These are phyloP conservation scores for Empidonax traillii DNA, from an alignment of 2,113 vertebrate species.

Conservation along the genomic window DNA sequence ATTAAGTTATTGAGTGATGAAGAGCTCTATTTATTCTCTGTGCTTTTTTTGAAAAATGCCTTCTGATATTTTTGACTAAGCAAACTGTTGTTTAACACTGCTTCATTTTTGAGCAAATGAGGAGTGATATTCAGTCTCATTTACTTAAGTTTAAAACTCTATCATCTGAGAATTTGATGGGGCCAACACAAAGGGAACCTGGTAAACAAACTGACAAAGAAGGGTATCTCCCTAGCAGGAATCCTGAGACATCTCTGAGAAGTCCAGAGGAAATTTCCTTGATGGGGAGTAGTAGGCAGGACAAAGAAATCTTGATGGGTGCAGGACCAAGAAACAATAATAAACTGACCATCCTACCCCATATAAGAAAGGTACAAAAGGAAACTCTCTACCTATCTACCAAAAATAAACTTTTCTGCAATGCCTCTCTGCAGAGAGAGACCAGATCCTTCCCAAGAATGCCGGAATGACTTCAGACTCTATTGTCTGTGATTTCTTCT, in stretches of 20 bases:
- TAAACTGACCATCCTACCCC: background rate
- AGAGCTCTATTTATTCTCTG: background rate
- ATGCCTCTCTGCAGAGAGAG: background rate
- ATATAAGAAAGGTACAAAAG: background rate
- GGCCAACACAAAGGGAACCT: no score
- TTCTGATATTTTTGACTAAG: background rate
- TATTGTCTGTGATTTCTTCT: background rate
- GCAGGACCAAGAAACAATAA: background rate
- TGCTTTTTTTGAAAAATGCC: background rate
- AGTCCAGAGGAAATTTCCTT: background rate
- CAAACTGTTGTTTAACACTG: background rate
- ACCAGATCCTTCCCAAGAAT: no score
- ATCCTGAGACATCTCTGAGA: background rate
- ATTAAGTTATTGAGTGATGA: background rate
- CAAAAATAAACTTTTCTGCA: background rate
- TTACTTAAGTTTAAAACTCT: background rate
- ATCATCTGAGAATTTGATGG: no score
- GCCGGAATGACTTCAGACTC: no score
- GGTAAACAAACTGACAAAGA: background rate
- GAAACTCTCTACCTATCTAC: background rate
- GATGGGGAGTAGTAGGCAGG: background rate
- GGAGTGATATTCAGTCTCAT: background rate
- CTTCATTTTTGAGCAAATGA: background rate
- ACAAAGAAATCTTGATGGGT: background rate
- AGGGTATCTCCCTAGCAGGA: background rate